Evolutionary conservation across 2,797 vertebrate species (phyloP).

Genomic region (Acrossocheilus wenchowensis): DNA sequence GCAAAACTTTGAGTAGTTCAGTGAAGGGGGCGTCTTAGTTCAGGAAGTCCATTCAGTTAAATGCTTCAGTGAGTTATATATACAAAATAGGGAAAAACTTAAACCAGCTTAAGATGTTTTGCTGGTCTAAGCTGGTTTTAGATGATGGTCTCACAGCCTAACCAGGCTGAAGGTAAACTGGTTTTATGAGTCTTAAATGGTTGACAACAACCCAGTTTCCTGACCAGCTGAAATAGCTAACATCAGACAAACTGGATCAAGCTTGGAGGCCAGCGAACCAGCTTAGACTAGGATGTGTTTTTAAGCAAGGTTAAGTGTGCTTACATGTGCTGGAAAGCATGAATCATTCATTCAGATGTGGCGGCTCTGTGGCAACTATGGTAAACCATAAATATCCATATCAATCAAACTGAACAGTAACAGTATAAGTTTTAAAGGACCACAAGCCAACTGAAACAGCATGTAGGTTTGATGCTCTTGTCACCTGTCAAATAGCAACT

Average conservation of each 20-base stretch:
- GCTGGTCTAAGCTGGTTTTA: not conserved
- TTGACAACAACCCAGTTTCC: not conserved
- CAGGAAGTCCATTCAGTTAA: not conserved
- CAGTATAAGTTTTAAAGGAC: not conserved
- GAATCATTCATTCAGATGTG: not conserved
- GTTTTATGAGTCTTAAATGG: not conserved
- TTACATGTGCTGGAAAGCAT: not conserved
- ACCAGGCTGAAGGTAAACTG: not conserved
- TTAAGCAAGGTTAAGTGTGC: not conserved
- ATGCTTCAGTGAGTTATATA: not conserved
- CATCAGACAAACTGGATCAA: not conserved
- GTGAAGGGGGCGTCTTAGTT: not conserved
- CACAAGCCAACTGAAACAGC: not conserved
- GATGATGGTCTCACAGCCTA: not conserved
- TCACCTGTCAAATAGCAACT: slow-evolving; percentile 60
- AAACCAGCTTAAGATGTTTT: not conserved
- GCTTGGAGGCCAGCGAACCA: not conserved
- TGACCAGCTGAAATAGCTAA: not conserved
- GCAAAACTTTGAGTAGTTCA: not conserved
- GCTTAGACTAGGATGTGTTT: not conserved
- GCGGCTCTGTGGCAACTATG: not conserved
- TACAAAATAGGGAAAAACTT: not conserved
- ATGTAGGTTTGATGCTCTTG: slow-evolving; percentile 32
- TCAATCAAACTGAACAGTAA: not conserved
- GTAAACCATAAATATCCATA: not conserved